Evolutionary conservation across 2,113 vertebrate species (phyloP).

Genomic region (Melanerpes aurifrons): DNA sequence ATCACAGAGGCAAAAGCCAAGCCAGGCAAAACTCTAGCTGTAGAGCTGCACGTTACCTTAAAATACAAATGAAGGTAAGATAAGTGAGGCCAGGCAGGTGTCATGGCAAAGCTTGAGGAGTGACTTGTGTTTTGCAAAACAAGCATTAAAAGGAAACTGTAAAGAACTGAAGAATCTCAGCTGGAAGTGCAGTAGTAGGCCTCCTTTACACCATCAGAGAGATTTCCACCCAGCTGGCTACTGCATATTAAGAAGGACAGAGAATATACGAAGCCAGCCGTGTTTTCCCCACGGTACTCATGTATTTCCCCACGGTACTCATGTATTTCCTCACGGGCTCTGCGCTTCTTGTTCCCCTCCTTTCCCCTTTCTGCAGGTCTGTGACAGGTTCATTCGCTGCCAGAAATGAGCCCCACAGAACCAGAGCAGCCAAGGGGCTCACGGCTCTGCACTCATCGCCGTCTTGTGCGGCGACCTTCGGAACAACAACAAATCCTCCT

Average conservation of each 20-base stretch:
- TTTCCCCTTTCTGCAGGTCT: accelerated
- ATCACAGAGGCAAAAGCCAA: not conserved
- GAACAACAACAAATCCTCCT: not conserved
- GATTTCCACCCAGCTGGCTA: not conserved
- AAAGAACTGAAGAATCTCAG: not conserved
- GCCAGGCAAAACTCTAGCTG: not conserved
- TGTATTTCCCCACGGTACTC: accelerated
- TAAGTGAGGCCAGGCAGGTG: not conserved
- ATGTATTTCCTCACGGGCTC: accelerated
- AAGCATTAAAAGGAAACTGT: no score
- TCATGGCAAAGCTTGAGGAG: not conserved
- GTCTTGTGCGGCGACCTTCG: not conserved
- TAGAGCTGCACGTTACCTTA: not conserved
- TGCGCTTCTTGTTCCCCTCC: accelerated
- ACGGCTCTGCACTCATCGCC: no score
- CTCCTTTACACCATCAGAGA: not conserved
- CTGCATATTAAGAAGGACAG: not conserved
- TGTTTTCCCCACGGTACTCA: accelerated
- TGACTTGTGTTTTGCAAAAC: not conserved
- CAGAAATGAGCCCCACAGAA: accelerated
- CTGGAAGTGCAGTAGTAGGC: not conserved
- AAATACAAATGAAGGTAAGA: not conserved
- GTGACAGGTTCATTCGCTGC: not conserved
- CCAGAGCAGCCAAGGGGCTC: not conserved
- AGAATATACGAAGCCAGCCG: accelerated